phyloP scores from a whole-genome alignment of 1,140 invertebrate genomes.

The Drosophila bipectinata region DNA sequence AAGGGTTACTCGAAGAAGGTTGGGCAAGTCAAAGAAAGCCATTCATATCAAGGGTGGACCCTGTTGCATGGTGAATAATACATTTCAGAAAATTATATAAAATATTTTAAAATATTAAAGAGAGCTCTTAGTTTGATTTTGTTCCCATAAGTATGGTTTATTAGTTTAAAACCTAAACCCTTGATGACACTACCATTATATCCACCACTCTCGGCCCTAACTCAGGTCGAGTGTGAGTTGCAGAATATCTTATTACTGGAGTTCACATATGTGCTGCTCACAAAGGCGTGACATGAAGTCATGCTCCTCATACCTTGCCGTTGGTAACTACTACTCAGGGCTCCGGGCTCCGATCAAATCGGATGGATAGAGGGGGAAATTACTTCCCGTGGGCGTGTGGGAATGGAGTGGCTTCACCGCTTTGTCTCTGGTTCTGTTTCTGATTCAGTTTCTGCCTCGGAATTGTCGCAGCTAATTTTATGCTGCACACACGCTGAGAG shows the following conservation, averaged over 20 bases:
- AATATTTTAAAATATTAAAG: not conserved
- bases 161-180: conserved; percentile 11
- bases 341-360: conserved; percentile 11
- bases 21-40: conserved; percentile 36
- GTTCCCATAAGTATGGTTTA: conserved; percentile 5
- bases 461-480: conserved; percentile 72
- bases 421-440: conserved; percentile 6
- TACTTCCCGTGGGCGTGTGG: conserved; percentile 67
- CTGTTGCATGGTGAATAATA: too few relatives aligned
- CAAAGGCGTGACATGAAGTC: conserved; percentile 53
- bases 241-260: conserved; percentile 42
- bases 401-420: conserved; percentile 24
- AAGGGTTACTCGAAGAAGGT: conserved; percentile 29
- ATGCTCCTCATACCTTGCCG: conserved; percentile 40
- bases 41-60: not conserved
- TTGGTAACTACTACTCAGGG: conserved; percentile 9
- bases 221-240: conserved; percentile 18
- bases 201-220: conserved; percentile 3
- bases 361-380: conserved; percentile 25
- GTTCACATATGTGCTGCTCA: conserved; percentile 29
- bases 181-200: conserved; percentile 31
- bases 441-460: conserved; percentile 24
- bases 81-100: not conserved
- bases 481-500: conserved; percentile 38
- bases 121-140: not conserved